Evolutionary conservation across 92 coral and sea anemone species (phyloP).

Genomic region (Epizoanthus scotinus): DNA sequence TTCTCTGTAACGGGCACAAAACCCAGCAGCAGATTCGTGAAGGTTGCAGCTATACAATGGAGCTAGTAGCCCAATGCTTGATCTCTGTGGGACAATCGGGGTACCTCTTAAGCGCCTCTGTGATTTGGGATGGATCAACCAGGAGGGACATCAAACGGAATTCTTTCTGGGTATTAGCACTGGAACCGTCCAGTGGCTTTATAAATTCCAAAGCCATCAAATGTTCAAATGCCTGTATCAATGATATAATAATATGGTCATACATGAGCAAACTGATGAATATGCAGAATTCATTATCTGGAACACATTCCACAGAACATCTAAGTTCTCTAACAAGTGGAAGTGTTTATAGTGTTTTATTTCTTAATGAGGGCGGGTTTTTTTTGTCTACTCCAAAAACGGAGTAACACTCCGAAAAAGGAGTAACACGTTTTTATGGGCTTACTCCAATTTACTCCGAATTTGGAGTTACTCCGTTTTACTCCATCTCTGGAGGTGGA

Average conservation of each 20-base stretch:
- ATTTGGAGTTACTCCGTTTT: no score
- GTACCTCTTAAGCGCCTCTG: conserved; percentile 80
- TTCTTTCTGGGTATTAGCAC: conserved; percentile 85
- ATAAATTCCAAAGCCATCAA: conserved; percentile 87
- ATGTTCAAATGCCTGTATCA: conserved; percentile 92
- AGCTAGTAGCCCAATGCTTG: conserved; percentile 87
- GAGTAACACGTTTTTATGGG: no score
- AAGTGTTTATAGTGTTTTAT: no score
- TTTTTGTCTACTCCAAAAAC: no score
- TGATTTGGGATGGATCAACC: conserved; percentile 80
- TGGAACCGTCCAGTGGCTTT: conserved; percentile 79
- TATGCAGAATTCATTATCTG: no score
- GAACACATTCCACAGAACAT: no score
- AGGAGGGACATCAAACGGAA: conserved; percentile 77
- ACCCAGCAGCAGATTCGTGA: conserved; percentile 15
- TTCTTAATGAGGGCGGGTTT: no score
- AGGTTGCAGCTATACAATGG: conserved; percentile 25
- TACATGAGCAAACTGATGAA: not conserved
- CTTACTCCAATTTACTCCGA: no score
- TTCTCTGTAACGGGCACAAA: not conserved
- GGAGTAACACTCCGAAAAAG: no score
- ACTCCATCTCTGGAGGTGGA: no score
- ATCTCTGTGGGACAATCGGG: conserved; percentile 99
- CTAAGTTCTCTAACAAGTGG: no score
- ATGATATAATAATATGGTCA: conserved; percentile 1